Percentiles rank a stretch among this genome's conserved stretches.
phyloP scores from a whole-genome alignment of 2,888 invertebrate species.

The Brachypalpus laphriformis region DNA sequence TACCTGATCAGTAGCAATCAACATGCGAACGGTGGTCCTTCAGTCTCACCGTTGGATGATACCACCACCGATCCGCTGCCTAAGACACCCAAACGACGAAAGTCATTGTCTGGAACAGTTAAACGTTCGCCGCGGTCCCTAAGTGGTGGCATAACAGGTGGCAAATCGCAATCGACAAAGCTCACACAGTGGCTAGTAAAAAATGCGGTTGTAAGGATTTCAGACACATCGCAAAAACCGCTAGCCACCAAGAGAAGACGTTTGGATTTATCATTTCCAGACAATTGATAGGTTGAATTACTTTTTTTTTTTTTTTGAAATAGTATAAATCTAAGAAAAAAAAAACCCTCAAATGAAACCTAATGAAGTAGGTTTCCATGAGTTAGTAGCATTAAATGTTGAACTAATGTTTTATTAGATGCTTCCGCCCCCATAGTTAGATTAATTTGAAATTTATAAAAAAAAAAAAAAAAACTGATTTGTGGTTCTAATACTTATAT shows the following conservation, averaged over 20 bases:
- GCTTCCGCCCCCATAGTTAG: constrained; percentile 67
- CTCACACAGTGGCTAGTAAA: constrained; percentile 80
- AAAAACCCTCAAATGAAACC: constrained; percentile 15
- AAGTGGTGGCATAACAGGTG: neutral
- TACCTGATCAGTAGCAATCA: constrained; percentile 77
- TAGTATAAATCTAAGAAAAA: constrained; percentile 13
- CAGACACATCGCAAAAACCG: constrained; percentile 29
- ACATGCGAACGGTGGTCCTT: constrained; percentile 5
- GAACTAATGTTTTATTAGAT: constrained; percentile 25
- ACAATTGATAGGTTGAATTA: constrained; percentile 33
- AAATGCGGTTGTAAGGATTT: constrained; percentile 61
- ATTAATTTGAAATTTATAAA: constrained; percentile 72
- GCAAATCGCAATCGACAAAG: constrained; percentile 78
- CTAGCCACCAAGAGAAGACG: constrained; percentile 61
- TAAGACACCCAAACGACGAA: constrained; percentile 79
- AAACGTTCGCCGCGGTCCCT: constrained; percentile 52
- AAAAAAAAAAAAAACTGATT: constrained; percentile 54
- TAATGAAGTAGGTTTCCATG: constrained; percentile 35
- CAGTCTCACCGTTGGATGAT: constrained; percentile 36
- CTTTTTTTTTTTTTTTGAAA: constrained; percentile 1
- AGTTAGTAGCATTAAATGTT: constrained; percentile 29
- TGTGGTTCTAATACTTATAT: constrained; percentile 40
- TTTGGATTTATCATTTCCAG: constrained; percentile 75
- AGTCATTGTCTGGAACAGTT: constrained; percentile 63
- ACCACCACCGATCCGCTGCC: constrained; percentile 61